These are phyloP conservation scores for Tetramorium alpestre DNA, from an alignment of 1,140 invertebrate species.

Conservation along the genomic window DNA sequence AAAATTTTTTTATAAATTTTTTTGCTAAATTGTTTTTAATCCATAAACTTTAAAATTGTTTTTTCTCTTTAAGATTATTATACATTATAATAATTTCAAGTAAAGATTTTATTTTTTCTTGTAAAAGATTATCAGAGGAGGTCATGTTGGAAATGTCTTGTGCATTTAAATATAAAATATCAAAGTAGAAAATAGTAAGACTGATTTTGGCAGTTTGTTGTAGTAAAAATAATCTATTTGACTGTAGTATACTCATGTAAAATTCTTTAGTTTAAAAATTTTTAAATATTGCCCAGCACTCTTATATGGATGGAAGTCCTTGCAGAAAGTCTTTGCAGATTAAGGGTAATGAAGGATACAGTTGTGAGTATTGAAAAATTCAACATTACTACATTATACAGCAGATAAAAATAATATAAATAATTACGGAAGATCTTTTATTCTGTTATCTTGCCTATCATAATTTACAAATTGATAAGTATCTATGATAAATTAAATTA, in stretches of 20 bases:
- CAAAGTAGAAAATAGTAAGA: slow-evolving; percentile 10
- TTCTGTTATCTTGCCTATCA: slow-evolving; percentile 26
- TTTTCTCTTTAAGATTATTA: background rate
- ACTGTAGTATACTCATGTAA: background rate
- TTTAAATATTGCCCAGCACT: slow-evolving; percentile 66
- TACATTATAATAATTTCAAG: background rate
- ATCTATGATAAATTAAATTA: background rate
- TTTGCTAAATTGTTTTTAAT: background rate
- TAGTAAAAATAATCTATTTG: background rate
- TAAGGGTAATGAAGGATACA: slow-evolving; percentile 61
- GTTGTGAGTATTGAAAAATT: slow-evolving; percentile 58
- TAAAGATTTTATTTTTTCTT: slow-evolving; percentile 12
- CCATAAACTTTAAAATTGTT: background rate
- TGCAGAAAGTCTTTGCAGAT: slow-evolving; percentile 30
- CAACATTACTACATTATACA: slow-evolving; percentile 2
- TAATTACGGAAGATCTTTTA: background rate
- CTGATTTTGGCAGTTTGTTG: background rate
- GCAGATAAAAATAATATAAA: slow-evolving; percentile 14
- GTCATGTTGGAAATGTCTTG: background rate
- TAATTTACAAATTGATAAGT: slow-evolving; percentile 1
- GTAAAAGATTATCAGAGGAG: background rate
- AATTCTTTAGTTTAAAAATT: slow-evolving; percentile 29
- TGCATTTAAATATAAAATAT: background rate
- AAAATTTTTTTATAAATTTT: background rate
- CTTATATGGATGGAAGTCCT: slow-evolving; percentile 52